These are phyloP conservation scores for Syrista parreyssii DNA, from an alignment of 2,888 invertebrate genomes.

Conservation along the genomic window DNA sequence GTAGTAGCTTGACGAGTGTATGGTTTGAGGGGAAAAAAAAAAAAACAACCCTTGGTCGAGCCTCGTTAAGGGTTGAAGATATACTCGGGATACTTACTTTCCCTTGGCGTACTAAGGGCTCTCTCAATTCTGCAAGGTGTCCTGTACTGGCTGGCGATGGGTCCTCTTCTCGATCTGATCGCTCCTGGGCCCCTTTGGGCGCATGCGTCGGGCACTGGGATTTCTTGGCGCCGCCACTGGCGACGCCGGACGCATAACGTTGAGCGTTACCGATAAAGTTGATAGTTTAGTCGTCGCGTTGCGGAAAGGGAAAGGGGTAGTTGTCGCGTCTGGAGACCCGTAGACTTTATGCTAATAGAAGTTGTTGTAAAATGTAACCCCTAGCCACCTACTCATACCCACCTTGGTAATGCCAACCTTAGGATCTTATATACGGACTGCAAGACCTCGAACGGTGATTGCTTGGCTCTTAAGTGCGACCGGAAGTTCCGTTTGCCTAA, in stretches of 20 bases:
- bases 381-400: slow-evolving; percentile 27
- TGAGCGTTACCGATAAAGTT: slow-evolving; percentile 49
- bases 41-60: background rate
- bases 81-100: background rate
- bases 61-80: background rate
- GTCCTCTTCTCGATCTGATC: background rate
- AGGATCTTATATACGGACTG: background rate
- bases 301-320: slow-evolving; percentile 32
- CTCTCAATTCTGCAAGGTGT: background rate
- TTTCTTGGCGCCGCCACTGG: background rate
- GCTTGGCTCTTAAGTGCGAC: slow-evolving; percentile 41
- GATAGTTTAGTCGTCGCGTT: slow-evolving; percentile 44
- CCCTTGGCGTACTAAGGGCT: background rate
- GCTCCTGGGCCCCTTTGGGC: background rate
- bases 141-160: background rate
- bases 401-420: slow-evolving; percentile 20
- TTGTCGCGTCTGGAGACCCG: slow-evolving; percentile 51
- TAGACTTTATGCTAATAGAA: slow-evolving; percentile 58
- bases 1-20: background rate
- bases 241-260: slow-evolving; percentile 36
- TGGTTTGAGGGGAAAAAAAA: background rate
- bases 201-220: background rate
- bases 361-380: slow-evolving; percentile 44
- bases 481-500: slow-evolving; percentile 9
- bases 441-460: slow-evolving; percentile 33